These are phyloP conservation scores for Neria commutata DNA, from an alignment of 2,888 invertebrate genomes.

Conservation along the genomic window DNA sequence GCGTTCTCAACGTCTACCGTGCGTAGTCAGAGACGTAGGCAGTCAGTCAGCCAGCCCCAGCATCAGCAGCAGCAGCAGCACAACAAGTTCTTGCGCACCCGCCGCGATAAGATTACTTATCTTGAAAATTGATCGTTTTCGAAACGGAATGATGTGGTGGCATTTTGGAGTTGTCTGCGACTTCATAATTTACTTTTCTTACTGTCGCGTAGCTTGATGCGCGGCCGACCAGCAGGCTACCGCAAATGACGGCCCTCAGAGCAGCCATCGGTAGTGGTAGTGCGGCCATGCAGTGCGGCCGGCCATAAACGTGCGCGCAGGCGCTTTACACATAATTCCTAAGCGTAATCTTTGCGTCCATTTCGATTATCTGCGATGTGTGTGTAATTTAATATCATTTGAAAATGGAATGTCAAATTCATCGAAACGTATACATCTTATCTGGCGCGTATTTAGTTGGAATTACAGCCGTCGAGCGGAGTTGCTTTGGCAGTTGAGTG, in stretches of 20 bases:
- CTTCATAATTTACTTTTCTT: constrained; percentile 55
- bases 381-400: constrained; percentile 54
- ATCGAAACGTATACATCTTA: constrained; percentile 33
- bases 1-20: neutral
- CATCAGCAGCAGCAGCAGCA: constrained; percentile 5
- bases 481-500: no score
- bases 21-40: no score
- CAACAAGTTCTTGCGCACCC: constrained; percentile 39
- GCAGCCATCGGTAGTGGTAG: no score
- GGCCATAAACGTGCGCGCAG: neutral
- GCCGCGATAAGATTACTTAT: constrained; percentile 47
- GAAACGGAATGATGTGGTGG: constrained; percentile 59
- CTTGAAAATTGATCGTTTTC: constrained; percentile 57
- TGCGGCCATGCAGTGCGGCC: neutral
- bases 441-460: constrained; percentile 42
- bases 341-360: constrained; percentile 49
- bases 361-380: constrained; percentile 52
- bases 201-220: constrained; percentile 34
- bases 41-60: no score
- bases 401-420: constrained; percentile 39
- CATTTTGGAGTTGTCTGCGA: constrained; percentile 57
- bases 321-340: constrained; percentile 23
- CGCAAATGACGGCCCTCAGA: no score
- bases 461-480: constrained; percentile 32
- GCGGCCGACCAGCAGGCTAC: no score